Percentiles rank a stretch among this genome's conserved stretches.
Conservation (phyloP, 2,888 invertebrate genomes). For the Ametastegia equiseti region DNA sequence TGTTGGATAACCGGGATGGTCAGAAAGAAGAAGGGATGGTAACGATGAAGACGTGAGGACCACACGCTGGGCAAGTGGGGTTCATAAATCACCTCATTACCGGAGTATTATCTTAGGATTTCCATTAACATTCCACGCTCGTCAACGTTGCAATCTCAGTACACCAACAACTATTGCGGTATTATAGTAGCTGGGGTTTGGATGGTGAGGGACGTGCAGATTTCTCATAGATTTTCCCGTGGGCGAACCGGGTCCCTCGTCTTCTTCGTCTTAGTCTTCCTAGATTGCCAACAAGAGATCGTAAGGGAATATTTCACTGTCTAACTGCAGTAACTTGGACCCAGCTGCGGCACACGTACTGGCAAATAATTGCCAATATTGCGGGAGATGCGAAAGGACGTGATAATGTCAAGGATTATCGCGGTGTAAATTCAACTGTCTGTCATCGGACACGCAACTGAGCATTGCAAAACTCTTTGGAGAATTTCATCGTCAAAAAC, state of each 20-base stretch:
- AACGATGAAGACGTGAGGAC: background rate
- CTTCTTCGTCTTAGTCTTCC: background rate
- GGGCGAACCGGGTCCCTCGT: constrained; percentile 40
- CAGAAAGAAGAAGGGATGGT: background rate
- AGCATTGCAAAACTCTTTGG: background rate
- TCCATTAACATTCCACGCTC: constrained; percentile 43
- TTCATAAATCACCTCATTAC: constrained; percentile 40
- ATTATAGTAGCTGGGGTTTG: background rate
- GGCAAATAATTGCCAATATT: constrained; percentile 35
- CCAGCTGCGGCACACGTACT: background rate
- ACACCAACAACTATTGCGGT: background rate
- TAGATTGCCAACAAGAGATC: background rate
- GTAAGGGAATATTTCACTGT: background rate
- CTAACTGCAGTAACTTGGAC: background rate
- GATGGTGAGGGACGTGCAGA: constrained; percentile 5
- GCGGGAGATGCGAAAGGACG: constrained; percentile 6
- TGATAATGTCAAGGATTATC: constrained; percentile 30
- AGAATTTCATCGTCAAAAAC: no score
- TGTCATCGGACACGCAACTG: constrained; percentile 21
- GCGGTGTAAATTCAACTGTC: background rate
- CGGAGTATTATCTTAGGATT: constrained; percentile 37
- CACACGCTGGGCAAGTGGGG: background rate
- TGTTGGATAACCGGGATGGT: no score
- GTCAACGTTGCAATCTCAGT: constrained; percentile 35
- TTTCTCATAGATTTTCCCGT: constrained; percentile 19